These are phyloP conservation scores for Aphidius colemani DNA, from an alignment of 2,888 invertebrate genomes.

Conservation along the genomic window DNA sequence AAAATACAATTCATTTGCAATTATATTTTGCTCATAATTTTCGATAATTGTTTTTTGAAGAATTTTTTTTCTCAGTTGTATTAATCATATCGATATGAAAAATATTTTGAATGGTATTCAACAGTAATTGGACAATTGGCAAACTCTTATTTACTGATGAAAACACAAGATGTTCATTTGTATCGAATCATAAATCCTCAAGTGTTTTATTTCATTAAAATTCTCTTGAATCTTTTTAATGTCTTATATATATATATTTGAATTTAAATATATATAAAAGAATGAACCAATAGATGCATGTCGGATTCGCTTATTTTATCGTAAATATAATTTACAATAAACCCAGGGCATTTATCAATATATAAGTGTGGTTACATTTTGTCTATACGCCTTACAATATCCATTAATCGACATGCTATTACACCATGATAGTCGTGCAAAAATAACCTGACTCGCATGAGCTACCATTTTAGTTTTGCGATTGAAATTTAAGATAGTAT, in stretches of 20 bases:
- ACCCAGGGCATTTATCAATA: background rate
- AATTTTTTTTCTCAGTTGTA: too few relatives aligned
- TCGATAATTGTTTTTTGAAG: too few relatives aligned
- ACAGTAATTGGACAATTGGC: too few relatives aligned
- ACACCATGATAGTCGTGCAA: slow-evolving; percentile 20
- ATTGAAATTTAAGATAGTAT: slow-evolving; percentile 31
- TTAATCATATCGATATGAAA: too few relatives aligned
- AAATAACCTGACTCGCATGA: slow-evolving; percentile 33
- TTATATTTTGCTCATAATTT: too few relatives aligned
- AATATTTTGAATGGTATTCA: too few relatives aligned
- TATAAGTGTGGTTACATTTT: background rate
- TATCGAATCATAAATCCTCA: too few relatives aligned
- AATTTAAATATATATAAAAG: background rate
- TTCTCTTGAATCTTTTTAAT: background rate
- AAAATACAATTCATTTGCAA: too few relatives aligned
- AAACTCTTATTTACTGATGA: background rate
- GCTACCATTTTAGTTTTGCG: slow-evolving; percentile 30
- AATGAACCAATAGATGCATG: background rate
- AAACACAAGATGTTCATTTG: too few relatives aligned
- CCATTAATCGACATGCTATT: slow-evolving; percentile 14
- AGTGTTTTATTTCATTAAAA: too few relatives aligned
- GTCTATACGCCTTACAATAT: background rate
- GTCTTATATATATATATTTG: background rate
- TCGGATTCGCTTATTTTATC: background rate
- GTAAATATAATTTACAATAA: background rate